These are phyloP conservation scores for Dastarcus helophoroides DNA, from an alignment of 2,888 invertebrate genomes.

Conservation along the genomic window DNA sequence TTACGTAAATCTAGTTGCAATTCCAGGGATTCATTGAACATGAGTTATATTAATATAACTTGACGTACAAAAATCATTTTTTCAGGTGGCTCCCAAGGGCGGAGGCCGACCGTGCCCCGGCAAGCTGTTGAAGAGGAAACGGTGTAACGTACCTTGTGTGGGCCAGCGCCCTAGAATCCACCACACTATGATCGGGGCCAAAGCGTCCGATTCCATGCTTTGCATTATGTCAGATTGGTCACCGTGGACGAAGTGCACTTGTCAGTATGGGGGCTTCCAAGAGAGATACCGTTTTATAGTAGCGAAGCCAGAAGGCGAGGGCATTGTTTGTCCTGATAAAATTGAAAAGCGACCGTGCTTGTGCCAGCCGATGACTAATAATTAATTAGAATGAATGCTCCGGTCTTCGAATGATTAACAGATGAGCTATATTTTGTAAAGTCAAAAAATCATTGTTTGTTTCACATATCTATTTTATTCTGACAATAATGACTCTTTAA, in stretches of 20 bases:
- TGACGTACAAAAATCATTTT: constrained; percentile 6
- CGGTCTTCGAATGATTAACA: too few species aligned
- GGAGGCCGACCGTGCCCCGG: constrained; percentile 43
- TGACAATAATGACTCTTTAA: too few species aligned
- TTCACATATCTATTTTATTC: too few species aligned
- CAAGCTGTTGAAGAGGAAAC: constrained; percentile 34
- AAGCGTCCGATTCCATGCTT: constrained; percentile 9
- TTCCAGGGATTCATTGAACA: not conserved
- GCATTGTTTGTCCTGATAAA: constrained; percentile 33
- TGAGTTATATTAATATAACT: not conserved
- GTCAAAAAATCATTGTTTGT: too few species aligned
- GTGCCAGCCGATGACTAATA: constrained; percentile 11
- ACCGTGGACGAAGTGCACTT: constrained; percentile 57
- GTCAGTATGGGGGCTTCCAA: constrained; percentile 44
- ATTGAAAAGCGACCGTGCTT: constrained; percentile 33
- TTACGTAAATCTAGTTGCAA: too few species aligned
- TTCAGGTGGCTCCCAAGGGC: constrained; percentile 32
- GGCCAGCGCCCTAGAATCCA: constrained; percentile 6
- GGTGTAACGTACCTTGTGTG: constrained; percentile 27
- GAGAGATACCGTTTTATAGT: constrained; percentile 42
- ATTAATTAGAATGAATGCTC: too few species aligned
- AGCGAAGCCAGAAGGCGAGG: constrained; percentile 29
- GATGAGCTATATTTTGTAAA: too few species aligned
- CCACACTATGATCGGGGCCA: constrained; percentile 2
- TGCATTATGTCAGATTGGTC: constrained; percentile 57